phyloP scores from a whole-genome alignment of 2,113 vertebrate species.

The Phasianus colchicus region DNA sequence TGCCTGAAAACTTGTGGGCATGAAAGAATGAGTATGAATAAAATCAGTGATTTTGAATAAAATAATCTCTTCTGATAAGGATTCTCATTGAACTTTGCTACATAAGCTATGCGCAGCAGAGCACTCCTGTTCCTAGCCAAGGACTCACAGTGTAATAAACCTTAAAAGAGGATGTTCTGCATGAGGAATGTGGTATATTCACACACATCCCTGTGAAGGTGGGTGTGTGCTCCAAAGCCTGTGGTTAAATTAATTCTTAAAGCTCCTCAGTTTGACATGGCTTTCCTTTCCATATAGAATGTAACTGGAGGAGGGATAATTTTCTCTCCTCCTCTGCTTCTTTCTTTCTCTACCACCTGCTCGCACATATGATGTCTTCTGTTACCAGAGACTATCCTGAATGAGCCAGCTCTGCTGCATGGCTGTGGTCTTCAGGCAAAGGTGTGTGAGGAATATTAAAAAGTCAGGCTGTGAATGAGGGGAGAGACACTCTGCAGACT shows the following conservation, averaged over 20 bases:
- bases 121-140: not conserved
- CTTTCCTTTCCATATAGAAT: slow-evolving; percentile 21
- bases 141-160: not conserved
- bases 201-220: not conserved
- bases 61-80: not conserved
- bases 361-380: slow-evolving; percentile 33
- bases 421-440: slow-evolving; percentile 3
- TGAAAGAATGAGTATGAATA: not conserved
- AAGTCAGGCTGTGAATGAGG: not conserved
- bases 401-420: not conserved
- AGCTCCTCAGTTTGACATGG: slow-evolving; percentile 29
- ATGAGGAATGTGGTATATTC: not conserved
- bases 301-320: slow-evolving; percentile 45
- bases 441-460: not conserved
- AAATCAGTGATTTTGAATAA: slow-evolving; percentile 10
- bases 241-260: slow-evolving; percentile 56
- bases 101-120: not conserved
- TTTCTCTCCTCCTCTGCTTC: slow-evolving; percentile 56
- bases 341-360: slow-evolving; percentile 52
- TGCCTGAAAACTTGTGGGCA: not conserved
- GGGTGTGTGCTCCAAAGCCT: slow-evolving; percentile 9
- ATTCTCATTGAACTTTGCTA: not conserved
- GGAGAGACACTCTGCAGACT: not conserved
- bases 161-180: not conserved
- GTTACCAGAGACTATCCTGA: slow-evolving; percentile 12